These are phyloP conservation scores for Geodia barretti DNA, from an alignment of 37 sponge, comb jelly and placozoan species.

Conservation along the genomic window DNA sequence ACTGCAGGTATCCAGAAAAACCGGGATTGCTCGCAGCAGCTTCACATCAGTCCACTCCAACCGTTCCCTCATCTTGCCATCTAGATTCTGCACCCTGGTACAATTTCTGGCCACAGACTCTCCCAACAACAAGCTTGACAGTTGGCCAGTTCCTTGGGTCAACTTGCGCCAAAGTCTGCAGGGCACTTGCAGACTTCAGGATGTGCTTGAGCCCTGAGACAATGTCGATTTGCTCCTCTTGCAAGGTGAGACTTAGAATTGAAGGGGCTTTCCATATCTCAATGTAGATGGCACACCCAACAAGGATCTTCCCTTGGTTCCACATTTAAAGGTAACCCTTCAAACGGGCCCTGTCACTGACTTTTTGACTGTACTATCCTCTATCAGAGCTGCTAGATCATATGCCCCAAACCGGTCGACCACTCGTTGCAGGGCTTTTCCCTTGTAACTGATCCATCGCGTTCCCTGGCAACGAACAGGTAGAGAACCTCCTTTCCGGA, in stretches of 20 bases:
- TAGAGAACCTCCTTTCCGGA: conserved; percentile 43
- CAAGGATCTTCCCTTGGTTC: conserved; percentile 35
- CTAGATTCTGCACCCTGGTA: conserved; percentile 43
- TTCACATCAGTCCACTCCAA: conserved; percentile 16
- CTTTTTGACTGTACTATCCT: conserved; percentile 26
- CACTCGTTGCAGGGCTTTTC: conserved; percentile 48
- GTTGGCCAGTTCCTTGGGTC: conserved; percentile 31
- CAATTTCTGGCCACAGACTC: background rate
- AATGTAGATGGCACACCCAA: conserved; percentile 53
- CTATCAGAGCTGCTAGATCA: conserved; percentile 24
- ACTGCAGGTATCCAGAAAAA: conserved; percentile 50
- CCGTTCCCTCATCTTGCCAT: conserved; percentile 30
- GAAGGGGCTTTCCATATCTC: conserved; percentile 35
- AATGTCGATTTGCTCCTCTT: conserved; percentile 40
- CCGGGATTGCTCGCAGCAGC: conserved; percentile 35
- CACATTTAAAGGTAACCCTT: conserved; percentile 54
- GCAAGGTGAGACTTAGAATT: conserved; percentile 25
- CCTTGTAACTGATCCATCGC: conserved; percentile 61
- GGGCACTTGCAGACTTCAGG: conserved; percentile 29
- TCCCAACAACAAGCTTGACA: conserved; percentile 25
- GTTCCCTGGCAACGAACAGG: conserved; percentile 49
- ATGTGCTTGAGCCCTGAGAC: conserved; percentile 30
- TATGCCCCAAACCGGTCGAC: conserved; percentile 69
- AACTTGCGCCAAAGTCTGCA: conserved; percentile 3
- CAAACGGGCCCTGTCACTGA: conserved; percentile 30